phyloP scores from a whole-genome alignment of 2,888 invertebrate genomes.

The Carterocephalus palaemon region DNA sequence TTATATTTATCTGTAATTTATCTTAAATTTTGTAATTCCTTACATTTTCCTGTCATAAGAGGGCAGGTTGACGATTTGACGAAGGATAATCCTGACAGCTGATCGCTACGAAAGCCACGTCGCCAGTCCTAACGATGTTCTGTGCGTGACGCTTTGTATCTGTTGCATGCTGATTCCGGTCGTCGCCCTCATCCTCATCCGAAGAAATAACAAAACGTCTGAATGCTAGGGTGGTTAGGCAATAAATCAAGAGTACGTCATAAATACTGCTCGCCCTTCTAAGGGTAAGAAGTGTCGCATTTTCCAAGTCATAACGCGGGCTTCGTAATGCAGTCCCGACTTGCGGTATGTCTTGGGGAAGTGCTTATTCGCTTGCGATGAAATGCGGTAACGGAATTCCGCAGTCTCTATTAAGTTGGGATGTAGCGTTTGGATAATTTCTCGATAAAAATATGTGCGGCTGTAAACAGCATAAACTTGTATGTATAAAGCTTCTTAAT shows the following conservation, averaged over 20 bases:
- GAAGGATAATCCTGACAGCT: slow-evolving; percentile 17
- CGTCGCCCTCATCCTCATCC: slow-evolving; percentile 43
- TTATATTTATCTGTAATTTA: no score
- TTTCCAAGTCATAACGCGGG: slow-evolving; percentile 58
- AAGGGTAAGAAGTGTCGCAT: slow-evolving; percentile 58
- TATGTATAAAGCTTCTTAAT: no score
- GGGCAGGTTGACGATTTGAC: neutral
- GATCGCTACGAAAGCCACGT: slow-evolving; percentile 7
- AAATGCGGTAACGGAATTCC: slow-evolving; percentile 33
- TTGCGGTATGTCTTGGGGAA: slow-evolving; percentile 36
- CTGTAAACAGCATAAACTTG: no score
- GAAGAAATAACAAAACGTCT: slow-evolving; percentile 55
- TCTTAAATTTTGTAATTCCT: no score
- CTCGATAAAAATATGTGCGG: no score
- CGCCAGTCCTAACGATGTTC: slow-evolving; percentile 4
- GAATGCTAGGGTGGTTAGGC: slow-evolving; percentile 46
- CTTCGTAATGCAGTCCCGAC: slow-evolving; percentile 50
- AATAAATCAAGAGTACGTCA: slow-evolving; percentile 59
- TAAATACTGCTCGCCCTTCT: slow-evolving; percentile 52
- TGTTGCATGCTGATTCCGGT: slow-evolving; percentile 26
- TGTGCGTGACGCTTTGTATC: slow-evolving; percentile 21
- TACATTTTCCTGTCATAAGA: slow-evolving; percentile 2
- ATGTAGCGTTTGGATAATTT: slow-evolving; percentile 31
- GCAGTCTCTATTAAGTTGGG: slow-evolving; percentile 48
- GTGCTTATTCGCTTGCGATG: slow-evolving; percentile 32